Evolutionary conservation across 2,888 invertebrate species (phyloP).

Genomic region (Trachelus iudaicus): DNA sequence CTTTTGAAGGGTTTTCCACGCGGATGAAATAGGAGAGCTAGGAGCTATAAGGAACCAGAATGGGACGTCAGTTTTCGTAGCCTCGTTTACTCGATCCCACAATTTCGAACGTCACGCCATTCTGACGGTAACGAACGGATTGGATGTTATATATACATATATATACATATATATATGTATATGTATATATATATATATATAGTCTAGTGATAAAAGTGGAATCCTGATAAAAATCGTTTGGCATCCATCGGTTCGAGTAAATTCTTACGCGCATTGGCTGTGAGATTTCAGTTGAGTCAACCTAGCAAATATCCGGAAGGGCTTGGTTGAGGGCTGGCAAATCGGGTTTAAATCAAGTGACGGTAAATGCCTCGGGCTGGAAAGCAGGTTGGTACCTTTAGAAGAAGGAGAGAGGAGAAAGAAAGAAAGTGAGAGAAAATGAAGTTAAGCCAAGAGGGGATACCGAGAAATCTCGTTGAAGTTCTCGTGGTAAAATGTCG

Average conservation of each 20-base stretch:
- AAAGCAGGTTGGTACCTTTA: slow-evolving; percentile 20
- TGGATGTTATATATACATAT: neutral
- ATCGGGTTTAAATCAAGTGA: slow-evolving; percentile 58
- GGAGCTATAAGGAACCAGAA: neutral
- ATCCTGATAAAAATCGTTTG: slow-evolving; percentile 1
- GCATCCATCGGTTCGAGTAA: slow-evolving; percentile 2
- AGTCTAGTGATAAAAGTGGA: neutral
- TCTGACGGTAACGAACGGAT: neutral
- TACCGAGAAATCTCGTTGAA: neutral
- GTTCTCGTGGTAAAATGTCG: neutral
- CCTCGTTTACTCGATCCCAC: neutral
- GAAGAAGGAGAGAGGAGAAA: slow-evolving; percentile 23
- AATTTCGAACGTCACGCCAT: neutral
- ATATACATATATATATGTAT: neutral
- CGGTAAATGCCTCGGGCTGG: slow-evolving; percentile 46
- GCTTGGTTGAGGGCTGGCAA: slow-evolving; percentile 39
- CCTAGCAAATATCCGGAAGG: slow-evolving; percentile 55
- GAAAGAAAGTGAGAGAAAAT: slow-evolving; percentile 15
- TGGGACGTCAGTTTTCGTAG: neutral
- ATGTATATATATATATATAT: neutral
- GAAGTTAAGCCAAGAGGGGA: slow-evolving; percentile 2
- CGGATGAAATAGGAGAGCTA: neutral
- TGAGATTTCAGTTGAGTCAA: slow-evolving; percentile 40
- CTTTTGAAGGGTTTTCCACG: neutral
- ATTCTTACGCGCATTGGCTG: slow-evolving; percentile 1